A percentile compares a stretch with the other conserved stretches of the same genome.
phyloP scores from a whole-genome alignment of 2,888 invertebrate species.

The Allophyes oxyacanthae region DNA sequence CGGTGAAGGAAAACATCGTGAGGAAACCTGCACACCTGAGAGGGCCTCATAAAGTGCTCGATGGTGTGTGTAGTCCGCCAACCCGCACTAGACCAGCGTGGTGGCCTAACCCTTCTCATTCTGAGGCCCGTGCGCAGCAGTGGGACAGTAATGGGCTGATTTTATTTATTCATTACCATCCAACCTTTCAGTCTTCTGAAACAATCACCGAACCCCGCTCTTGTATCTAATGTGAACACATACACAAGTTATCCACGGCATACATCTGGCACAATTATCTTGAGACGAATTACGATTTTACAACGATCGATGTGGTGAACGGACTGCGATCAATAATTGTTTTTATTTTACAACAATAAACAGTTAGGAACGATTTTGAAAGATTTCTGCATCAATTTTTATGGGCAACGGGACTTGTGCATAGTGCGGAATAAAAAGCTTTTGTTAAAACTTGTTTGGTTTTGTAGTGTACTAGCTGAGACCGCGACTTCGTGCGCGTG shows the following conservation, averaged over 20 bases:
- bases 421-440: neutral
- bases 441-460: neutral
- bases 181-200: neutral
- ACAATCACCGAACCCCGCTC: neutral
- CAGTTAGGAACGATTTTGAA: conserved; percentile 22
- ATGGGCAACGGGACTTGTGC: conserved; percentile 25
- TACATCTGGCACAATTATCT: conserved; percentile 65
- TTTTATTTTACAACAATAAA: conserved; percentile 41
- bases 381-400: conserved; percentile 27
- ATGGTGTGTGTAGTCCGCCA: no score
- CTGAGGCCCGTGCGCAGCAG: no score
- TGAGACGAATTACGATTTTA: conserved; percentile 62
- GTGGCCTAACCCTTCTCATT: no score
- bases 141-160: no score
- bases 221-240: conserved; percentile 2
- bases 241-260: conserved; percentile 59
- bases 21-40: no score
- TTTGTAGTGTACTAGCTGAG: no score
- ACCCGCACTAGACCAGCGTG: no score
- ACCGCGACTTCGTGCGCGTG: no score
- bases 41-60: no score
- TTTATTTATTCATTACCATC: no score
- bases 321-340: conserved; percentile 62
- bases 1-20: no score
- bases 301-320: conserved; percentile 52